phyloP scores from a whole-genome alignment of 1,140 invertebrate species.

The Campoletis sonorensis region DNA sequence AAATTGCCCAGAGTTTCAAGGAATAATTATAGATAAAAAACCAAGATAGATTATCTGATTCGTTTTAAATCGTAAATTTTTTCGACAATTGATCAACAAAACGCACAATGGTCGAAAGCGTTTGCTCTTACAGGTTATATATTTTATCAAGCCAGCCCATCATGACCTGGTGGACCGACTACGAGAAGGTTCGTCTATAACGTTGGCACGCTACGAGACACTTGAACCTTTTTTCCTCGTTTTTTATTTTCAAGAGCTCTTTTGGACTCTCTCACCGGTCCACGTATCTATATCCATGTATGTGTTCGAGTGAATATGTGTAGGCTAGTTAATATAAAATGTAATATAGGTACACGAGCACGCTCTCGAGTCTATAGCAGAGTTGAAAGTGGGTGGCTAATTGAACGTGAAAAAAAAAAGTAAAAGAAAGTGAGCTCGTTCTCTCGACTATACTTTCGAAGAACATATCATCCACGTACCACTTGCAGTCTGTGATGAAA shows the following conservation, averaged over 20 bases:
- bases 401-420: conserved; percentile 23
- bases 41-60: no score
- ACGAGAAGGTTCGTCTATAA: neutral
- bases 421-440: neutral
- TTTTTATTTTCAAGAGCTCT: conserved; percentile 51
- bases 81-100: neutral
- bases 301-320: neutral
- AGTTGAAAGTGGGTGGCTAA: conserved; percentile 21
- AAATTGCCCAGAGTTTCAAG: no score
- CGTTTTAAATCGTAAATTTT: neutral
- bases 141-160: conserved; percentile 44
- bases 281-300: neutral
- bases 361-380: conserved; percentile 19
- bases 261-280: conserved; percentile 54
- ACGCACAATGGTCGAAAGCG: neutral
- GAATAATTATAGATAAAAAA: no score
- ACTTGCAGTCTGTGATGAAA: conserved; percentile 26
- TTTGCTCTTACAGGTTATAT: neutral
- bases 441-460: conserved; percentile 1
- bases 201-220: conserved; percentile 11
- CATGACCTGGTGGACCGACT: conserved; percentile 36
- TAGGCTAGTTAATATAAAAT: conserved; percentile 21
- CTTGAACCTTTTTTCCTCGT: conserved; percentile 29
- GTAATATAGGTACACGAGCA: conserved; percentile 27
- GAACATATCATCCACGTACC: neutral